These are phyloP conservation scores for Sapayoa aenigma DNA, from an alignment of 2,113 vertebrate genomes.

Conservation along the genomic window DNA sequence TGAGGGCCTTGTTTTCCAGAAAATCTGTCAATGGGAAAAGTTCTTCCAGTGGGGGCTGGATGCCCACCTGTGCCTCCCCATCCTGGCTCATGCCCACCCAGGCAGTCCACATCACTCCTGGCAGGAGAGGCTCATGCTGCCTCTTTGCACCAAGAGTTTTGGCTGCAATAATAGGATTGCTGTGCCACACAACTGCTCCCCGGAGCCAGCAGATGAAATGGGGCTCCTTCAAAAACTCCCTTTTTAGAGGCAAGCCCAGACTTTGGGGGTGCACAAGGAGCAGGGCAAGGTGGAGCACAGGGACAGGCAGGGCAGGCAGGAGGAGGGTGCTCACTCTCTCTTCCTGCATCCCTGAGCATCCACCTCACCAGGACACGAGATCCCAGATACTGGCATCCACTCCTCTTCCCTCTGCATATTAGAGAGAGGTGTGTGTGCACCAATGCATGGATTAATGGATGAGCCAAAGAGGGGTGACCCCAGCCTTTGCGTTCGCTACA, in stretches of 20 bases:
- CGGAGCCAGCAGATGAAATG: not conserved
- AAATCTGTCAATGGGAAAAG: not conserved
- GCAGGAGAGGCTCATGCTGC: rapidly evolving
- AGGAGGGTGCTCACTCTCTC: not conserved
- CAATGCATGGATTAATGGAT: not conserved
- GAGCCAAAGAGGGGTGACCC: not conserved
- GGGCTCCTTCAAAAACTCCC: not conserved
- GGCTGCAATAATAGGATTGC: not conserved
- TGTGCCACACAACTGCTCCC: not conserved
- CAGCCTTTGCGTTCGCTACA: not conserved
- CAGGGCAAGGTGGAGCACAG: not conserved
- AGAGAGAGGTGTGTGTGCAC: not conserved
- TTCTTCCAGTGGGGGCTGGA: not conserved
- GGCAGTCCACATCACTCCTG: rapidly evolving
- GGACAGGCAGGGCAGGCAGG: not conserved
- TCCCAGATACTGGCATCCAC: not conserved
- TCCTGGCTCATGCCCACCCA: not conserved
- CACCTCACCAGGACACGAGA: not conserved
- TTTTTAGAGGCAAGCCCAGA: not conserved
- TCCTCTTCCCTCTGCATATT: not conserved
- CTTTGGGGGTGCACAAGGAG: not conserved
- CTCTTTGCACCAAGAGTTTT: not conserved
- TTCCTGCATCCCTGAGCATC: not conserved
- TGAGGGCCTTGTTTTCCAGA: not conserved
- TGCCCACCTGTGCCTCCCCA: not conserved